Base-by-base conservation (phyloP, 1,140 invertebrate species). In the Hycleus phaleratus region DNA sequence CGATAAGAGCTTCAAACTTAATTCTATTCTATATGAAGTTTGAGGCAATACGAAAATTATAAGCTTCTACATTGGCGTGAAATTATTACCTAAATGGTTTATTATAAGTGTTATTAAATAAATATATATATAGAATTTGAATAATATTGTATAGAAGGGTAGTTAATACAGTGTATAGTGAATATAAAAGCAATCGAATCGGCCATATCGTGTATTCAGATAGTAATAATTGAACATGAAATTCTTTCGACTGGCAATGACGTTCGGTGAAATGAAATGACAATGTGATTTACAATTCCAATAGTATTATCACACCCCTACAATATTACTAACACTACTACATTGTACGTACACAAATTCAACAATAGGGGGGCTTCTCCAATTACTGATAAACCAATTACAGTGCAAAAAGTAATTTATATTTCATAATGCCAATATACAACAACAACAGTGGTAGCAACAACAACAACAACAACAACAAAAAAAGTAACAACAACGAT, bases 261-360 rank as follows among this genome's bases (percentile, higher is more conserved):
- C 51, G 51, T 53, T 64, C 59, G 59, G 47, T 64, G 59, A 64
- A 64, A 61, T 61, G 62, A 61, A 64, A 64, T 63, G 62, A 63
- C 62, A 63, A 63, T 64, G 62, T 64, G 59, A 64, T 64, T 64
- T 64, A 64, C 62, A 64, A 64, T 64, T 64, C 59, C 56, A 64
- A 64, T 64, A 57, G 62, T 59, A 59, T 63, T 64, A 64, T 61
- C 62, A 49, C 62, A 18, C 56, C 62, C 62, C 59, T 61, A 45
- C 59, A 52, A 32, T 53, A 46, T 32, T 32, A 32, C 32, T 5
- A 18, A 18, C 18, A 18, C 18, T 18, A 18, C 18, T 18, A 18
- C 18, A 18, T 18, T 18, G 18, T 18, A 32, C 32, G 7, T 32
- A 32, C 32, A 32, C 32, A 32, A 4, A 32, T 4, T 32, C 32